Evolutionary conservation across 1,140 invertebrate genomes (phyloP).

Genomic region (Camponotus pennsylvanicus): DNA sequence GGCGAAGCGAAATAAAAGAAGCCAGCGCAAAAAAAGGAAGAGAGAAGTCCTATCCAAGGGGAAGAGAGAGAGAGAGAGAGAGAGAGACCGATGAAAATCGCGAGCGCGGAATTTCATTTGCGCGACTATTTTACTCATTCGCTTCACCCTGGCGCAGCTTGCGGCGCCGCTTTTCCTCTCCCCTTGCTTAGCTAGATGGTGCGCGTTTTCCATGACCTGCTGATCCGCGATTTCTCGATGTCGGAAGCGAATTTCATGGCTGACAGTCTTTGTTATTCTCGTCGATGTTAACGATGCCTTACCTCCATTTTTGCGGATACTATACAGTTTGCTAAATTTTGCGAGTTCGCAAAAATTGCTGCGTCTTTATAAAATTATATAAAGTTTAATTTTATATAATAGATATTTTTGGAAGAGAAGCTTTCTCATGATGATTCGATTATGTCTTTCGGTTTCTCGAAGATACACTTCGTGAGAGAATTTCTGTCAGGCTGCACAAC

Average conservation of each 20-base stretch:
- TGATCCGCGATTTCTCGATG: conserved; percentile 34
- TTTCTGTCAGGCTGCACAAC: background rate
- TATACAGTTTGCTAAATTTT: background rate
- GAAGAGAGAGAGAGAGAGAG: background rate
- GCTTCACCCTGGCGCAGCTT: conserved; percentile 35
- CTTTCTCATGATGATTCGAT: background rate
- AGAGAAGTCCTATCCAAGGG: background rate
- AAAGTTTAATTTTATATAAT: background rate
- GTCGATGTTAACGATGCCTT: background rate
- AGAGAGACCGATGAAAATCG: conserved; percentile 53
- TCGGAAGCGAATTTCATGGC: background rate
- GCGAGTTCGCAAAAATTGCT: background rate
- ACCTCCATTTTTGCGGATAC: background rate
- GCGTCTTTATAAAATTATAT: background rate
- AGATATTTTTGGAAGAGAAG: background rate
- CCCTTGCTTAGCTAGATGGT: background rate
- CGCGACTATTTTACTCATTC: conserved; percentile 38
- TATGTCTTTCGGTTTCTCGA: background rate
- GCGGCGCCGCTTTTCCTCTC: background rate
- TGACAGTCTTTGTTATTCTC: background rate
- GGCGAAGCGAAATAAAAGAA: conserved; percentile 43
- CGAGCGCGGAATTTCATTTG: conserved; percentile 67
- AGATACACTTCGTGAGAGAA: conserved; percentile 8
- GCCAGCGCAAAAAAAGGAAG: background rate
- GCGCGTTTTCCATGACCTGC: conserved; percentile 31